phyloP scores from a whole-genome alignment of 35 echinoderm and acorn worm genomes.

The Hemicentrotus pulcherrimus region DNA sequence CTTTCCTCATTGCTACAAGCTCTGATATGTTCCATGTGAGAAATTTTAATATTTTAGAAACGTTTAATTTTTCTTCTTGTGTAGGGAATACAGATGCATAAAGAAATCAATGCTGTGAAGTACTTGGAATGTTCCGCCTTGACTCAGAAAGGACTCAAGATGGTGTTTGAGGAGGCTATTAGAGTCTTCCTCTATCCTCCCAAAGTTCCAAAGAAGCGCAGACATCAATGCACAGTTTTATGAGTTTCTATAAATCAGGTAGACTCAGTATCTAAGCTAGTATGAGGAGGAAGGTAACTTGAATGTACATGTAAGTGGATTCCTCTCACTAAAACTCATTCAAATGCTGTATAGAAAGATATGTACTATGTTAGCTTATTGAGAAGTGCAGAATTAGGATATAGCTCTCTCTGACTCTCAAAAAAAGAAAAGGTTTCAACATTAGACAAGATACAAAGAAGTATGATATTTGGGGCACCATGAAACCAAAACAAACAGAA shows the following conservation, averaged over 20 bases:
- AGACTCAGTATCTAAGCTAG: neutral
- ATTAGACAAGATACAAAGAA: neutral
- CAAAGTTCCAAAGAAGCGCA: slow-evolving; percentile 54
- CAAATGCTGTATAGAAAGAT: neutral
- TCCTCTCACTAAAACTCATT: neutral
- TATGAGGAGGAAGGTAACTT: neutral
- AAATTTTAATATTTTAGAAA: slow-evolving; percentile 15
- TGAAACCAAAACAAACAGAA: neutral
- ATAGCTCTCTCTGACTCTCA: neutral
- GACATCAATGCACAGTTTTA: slow-evolving; percentile 28
- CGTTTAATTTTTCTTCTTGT: neutral
- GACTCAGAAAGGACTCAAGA: slow-evolving; percentile 99
- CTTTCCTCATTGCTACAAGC: no score
- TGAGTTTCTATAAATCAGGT: neutral
- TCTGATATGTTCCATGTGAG: no score
- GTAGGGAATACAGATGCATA: slow-evolving; percentile 96
- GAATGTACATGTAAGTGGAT: neutral
- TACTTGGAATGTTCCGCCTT: slow-evolving; percentile 96
- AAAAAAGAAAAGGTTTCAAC: neutral
- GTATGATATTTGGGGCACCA: neutral
- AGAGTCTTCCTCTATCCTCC: slow-evolving; percentile 91
- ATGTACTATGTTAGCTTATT: neutral
- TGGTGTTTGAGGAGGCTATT: slow-evolving; percentile 97
- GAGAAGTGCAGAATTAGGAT: neutral
- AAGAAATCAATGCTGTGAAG: slow-evolving; percentile 88